These are phyloP conservation scores for Zoanthus sociatus DNA, from an alignment of 92 coral and sea anemone species.

Conservation along the genomic window DNA sequence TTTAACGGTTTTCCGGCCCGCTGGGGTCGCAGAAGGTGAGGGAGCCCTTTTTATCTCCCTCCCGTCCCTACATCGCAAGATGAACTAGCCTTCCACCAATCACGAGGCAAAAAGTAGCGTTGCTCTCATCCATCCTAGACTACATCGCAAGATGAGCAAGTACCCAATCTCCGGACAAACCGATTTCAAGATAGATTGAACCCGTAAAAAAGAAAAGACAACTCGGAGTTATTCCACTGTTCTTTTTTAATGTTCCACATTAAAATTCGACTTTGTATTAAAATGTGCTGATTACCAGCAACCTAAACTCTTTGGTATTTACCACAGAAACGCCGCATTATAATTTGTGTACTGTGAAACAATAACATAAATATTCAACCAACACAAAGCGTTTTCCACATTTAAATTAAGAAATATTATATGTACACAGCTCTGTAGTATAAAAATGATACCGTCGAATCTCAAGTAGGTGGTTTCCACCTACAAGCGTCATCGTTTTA, in stretches of 20 bases:
- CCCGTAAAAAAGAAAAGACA: too few species aligned
- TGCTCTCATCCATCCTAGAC: too few species aligned
- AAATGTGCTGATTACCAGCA: constrained; percentile 21
- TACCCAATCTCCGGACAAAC: too few species aligned
- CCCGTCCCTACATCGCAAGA: neutral
- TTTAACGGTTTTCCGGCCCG: neutral
- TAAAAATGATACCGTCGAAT: constrained; percentile 3
- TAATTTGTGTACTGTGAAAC: constrained; percentile 24
- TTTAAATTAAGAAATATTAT: constrained; percentile 28
- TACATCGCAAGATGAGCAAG: too few species aligned
- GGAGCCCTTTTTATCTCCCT: neutral
- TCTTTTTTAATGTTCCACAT: constrained; percentile 32
- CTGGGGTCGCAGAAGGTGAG: neutral
- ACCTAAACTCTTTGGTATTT: neutral
- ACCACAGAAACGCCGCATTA: neutral
- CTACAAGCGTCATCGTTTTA: neutral
- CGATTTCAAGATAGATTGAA: too few species aligned
- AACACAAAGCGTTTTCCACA: constrained; percentile 34
- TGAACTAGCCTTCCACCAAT: too few species aligned
- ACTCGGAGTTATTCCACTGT: neutral
- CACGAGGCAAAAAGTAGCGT: too few species aligned
- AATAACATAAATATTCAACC: constrained; percentile 36
- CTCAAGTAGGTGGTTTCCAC: neutral
- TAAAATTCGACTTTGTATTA: constrained; percentile 32
- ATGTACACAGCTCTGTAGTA: constrained; percentile 25